A percentile compares a stretch with the other conserved stretches of the same genome.
phyloP scores from a whole-genome alignment of 1,140 invertebrate species.

The Kradibia gibbosae region DNA sequence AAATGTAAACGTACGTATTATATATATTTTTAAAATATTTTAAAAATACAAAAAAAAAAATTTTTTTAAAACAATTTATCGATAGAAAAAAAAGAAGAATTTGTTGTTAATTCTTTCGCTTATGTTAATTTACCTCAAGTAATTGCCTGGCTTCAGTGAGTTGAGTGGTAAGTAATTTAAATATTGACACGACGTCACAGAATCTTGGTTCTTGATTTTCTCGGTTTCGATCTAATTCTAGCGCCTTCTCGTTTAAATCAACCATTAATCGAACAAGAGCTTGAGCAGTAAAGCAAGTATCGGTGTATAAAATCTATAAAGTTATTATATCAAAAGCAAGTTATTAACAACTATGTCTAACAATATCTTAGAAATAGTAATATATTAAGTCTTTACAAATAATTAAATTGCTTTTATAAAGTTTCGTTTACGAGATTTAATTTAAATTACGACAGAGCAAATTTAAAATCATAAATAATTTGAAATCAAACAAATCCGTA shows the following conservation, averaged over 20 bases:
- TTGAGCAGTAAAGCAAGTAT: slow-evolving; percentile 88
- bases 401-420: no score
- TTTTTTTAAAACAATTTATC: slow-evolving; percentile 4
- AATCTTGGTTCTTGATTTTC: slow-evolving; percentile 77
- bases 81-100: not conserved
- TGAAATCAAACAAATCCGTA: no score
- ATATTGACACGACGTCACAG: slow-evolving; percentile 82
- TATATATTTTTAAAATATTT: not conserved
- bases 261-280: slow-evolving; percentile 84
- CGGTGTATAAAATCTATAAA: slow-evolving; percentile 75
- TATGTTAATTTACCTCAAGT: slow-evolving; percentile 69
- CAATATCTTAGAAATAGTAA: no score
- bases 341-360: no score
- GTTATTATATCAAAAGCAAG: no score
- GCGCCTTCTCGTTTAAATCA: slow-evolving; percentile 80
- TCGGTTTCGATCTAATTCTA: slow-evolving; percentile 72
- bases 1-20: not conserved
- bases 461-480: no score
- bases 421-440: no score
- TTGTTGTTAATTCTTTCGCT: not conserved
- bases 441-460: no score
- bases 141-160: slow-evolving; percentile 76
- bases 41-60: not conserved
- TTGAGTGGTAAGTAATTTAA: slow-evolving; percentile 77
- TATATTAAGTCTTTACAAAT: no score